Evolutionary conservation across 1,140 invertebrate genomes (phyloP), one percentile per base, ranked within the genome.

Genomic region (Philotrypesis tridentata): DNA sequence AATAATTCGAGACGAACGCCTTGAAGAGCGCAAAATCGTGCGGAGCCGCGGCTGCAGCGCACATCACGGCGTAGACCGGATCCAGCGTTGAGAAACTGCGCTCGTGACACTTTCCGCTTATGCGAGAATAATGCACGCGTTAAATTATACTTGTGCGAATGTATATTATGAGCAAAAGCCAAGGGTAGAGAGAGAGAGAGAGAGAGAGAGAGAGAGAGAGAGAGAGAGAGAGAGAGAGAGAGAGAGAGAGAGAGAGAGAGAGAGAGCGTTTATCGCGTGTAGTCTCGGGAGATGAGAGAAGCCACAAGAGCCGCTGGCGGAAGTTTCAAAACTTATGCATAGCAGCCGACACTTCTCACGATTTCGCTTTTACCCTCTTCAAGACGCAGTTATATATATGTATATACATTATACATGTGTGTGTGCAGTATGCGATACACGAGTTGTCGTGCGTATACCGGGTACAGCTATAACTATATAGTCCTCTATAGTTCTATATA

Each of bases 91-190:
- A 55, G 40, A 55, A 33, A 43, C 31, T 65, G 33, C n/a, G 31
- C 27, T 37, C 37, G 74, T 77, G 74, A 77, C 25, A 77, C 74
- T 77, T 48, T 77, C 25, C 25, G 55, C 37, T 60, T 40, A 12
- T 31, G 7, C 11, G 9, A 37, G 17, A 4, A n/a, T 43, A 2
- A 11, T 12, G 8, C 37, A 12, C 40, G n/a, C n/a, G n/a, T 23
- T 40, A 33, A 25, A 43, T 43, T 72, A 25, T 1, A 12, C 7
- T 27, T 27, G 43, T 29, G 11, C 8, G 71, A 27, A 37, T 43
- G 40, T 43, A 43, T 43, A 17, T 61, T 3, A 2, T 43, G 40
- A 5, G 12, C 14, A 31, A 17, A 31, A 37, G 33, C 33, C 33
- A 37, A 37, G 33, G 33, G 3, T n/a, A n/a, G n/a, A n/a, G n/a